Evolutionary conservation across 2,113 vertebrate genomes (phyloP), one percentile per base, ranked within the genome.

Genomic region (Mus pahari): DNA sequence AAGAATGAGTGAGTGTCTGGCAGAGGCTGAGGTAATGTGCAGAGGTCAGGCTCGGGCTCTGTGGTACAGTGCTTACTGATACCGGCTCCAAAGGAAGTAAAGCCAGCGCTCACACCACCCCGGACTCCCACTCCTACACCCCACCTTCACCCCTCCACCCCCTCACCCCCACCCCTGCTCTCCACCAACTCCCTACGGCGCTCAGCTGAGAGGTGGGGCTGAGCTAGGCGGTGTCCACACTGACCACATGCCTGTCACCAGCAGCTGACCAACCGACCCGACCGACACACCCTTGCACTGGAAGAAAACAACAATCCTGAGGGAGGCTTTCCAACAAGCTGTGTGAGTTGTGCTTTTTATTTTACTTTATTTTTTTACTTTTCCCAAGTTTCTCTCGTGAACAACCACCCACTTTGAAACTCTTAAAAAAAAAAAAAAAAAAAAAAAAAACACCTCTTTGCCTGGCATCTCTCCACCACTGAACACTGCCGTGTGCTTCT

Each of bases 1-100:
- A 3, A 45, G 2, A 0, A 1, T 14, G 2, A 0, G 0, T 0
- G 50, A 28, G 12, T 2, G 5, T 19, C 71, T 1, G 0, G 2
- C 0, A 36, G n/a, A 53, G 45, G 11, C 5, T 12, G 4, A 33
- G 55, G 20, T 12, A 0, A 14, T 2, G 17, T 1, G 0, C 66
- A n/a, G 39, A 9, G 86, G 22, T 31, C 62, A 14, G 39, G 28
- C 62, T 42, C 4, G 16, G 64, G 64, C 86, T 42, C 75, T 28
- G 16, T 5, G 39, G 50, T 3, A 48, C 28, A 31, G 64, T 8
- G 5, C 19, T 66, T 13, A 20, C 45, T 68, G 50, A 48, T 3
- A 39, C 36, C 33, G 24, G 58, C 71, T 66, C 75, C 14, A 14
- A 53, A 31, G 64, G 39, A 81, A 31, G 5, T 24, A 39, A 82